These are phyloP conservation scores for Poecile atricapillus DNA, from an alignment of 2,113 vertebrate species.

Conservation along the genomic window DNA sequence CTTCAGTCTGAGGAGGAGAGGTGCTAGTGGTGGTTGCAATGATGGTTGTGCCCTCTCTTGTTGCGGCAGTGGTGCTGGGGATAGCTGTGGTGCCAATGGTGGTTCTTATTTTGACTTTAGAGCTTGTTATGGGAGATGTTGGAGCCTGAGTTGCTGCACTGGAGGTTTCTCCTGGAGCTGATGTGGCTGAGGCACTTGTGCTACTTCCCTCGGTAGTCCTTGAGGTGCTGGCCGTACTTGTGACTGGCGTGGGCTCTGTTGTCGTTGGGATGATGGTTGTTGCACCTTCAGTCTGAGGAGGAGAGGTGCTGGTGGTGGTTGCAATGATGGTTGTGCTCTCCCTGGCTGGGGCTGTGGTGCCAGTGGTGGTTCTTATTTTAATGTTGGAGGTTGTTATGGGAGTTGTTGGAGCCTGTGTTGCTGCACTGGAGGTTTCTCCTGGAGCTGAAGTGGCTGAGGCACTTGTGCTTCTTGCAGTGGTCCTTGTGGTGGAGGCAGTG, in stretches of 20 bases:
- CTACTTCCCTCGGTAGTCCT: neutral
- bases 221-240: neutral
- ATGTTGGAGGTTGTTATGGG: neutral
- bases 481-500: neutral
- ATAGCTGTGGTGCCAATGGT: rapidly evolving
- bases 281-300: neutral
- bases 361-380: neutral
- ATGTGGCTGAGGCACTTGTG: rapidly evolving
- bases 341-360: neutral
- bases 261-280: too few relatives aligned
- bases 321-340: rapidly evolving
- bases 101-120: neutral
- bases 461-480: rapidly evolving
- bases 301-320: neutral
- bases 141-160: rapidly evolving
- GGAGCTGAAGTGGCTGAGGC: too few relatives aligned
- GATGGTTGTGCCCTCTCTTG: rapidly evolving
- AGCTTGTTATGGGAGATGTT: rapidly evolving
- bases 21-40: neutral
- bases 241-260: rapidly evolving
- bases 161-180: neutral
- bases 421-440: rapidly evolving
- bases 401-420: neutral
- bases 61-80: rapidly evolving
- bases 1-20: neutral